Evolutionary conservation across 1,140 invertebrate genomes (phyloP), one percentile per base, ranked within the genome.

Genomic region (Temnothorax longispinosus): DNA sequence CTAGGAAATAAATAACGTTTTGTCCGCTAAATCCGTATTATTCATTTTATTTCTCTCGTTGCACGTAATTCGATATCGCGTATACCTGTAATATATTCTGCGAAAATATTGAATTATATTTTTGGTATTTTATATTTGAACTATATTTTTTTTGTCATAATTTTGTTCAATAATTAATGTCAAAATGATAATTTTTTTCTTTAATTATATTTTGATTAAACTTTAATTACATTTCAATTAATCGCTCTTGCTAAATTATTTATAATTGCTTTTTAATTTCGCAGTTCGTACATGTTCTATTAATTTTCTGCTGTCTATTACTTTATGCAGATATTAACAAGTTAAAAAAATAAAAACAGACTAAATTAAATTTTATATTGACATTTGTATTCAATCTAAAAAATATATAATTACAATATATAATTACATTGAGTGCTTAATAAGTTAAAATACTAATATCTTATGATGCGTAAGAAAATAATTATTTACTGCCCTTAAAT

Each of bases 381-480:
- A 50, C 41, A 8, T 47, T 54, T 84, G 32, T 74, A 84, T 62
- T 84, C 4, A 74, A 62, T 60, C 54, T 75, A 38, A 50, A 75
- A 82, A 75, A 74, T 41, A 72, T 54, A 41, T 71, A 27, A 60
- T 44, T 65, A 67, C 44, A 80, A 15, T 81, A 58, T 60, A 47
- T 80, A 67, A 58, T 72, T 82, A 74, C 67, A 58, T 35, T 35
- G 44, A 67, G 54, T 58, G 44, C 71, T 47, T 58, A 74, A 58
- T 47, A 5, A 60, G 44, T 71, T 62, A 74, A 62, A 62, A 3
- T 75, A 74, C 44, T 44, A 58, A 72, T 58, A 60, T 11, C 21
- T 74, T 7, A 32, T 44, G 27, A 44, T 60, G 18, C 27, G 27
- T 38, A 47, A 80, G n/a, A 47, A 74, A 60, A 75, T 74, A 35